phyloP scores from a whole-genome alignment of 1,140 invertebrate species.

The Cydia amplana region DNA sequence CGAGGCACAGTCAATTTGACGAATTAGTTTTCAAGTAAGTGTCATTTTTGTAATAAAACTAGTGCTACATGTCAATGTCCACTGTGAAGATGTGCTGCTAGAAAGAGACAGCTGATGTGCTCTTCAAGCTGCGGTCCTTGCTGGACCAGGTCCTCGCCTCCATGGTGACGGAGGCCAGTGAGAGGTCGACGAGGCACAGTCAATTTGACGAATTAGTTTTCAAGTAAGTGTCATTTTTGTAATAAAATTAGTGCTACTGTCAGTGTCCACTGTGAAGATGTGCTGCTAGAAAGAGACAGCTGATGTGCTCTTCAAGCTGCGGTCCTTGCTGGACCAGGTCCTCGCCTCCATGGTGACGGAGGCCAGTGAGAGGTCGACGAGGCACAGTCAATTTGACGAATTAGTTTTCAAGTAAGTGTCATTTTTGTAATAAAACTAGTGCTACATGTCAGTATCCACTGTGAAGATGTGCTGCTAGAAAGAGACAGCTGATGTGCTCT shows the following conservation, averaged over 20 bases:
- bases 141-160: constrained; percentile 63
- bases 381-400: constrained; percentile 57
- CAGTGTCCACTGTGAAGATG: constrained; percentile 55
- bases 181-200: constrained; percentile 38
- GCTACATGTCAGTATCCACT: constrained; percentile 48
- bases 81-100: constrained; percentile 50
- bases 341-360: constrained; percentile 58
- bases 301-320: constrained; percentile 51
- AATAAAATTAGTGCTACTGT: constrained; percentile 53
- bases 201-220: constrained; percentile 56
- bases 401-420: constrained; percentile 60
- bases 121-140: constrained; percentile 53
- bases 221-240: too few species aligned
- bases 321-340: constrained; percentile 60
- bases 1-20: constrained; percentile 51
- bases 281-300: constrained; percentile 53
- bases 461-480: constrained; percentile 54
- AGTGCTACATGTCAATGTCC: constrained; percentile 52
- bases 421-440: constrained; percentile 36
- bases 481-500: constrained; percentile 49
- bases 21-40: constrained; percentile 65
- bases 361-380: constrained; percentile 34
- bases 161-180: too few species aligned
- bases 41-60: background rate
- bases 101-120: constrained; percentile 49